Evolutionary conservation across 2,113 vertebrate genomes (phyloP).

Genomic region (Grammomys dolichurus): DNA sequence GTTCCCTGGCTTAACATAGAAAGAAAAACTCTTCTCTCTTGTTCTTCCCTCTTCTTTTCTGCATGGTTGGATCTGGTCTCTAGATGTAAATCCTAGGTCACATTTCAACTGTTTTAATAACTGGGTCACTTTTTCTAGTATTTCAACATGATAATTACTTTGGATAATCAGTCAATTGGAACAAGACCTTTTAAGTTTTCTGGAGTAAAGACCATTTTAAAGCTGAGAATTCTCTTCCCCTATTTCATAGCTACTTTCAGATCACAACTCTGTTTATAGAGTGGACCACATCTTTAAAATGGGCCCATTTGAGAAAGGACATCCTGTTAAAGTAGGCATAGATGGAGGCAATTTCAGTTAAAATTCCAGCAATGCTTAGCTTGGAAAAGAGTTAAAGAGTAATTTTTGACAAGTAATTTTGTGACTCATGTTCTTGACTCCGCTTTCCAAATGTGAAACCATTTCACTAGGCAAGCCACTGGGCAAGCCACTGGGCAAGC

Average conservation of each 20-base stretch:
- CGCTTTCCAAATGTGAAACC: conserved; percentile 35
- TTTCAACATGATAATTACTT: neutral
- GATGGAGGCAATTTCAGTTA: neutral
- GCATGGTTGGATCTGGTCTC: neutral
- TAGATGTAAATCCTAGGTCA: neutral
- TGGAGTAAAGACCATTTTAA: conserved; percentile 28
- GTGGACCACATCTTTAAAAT: neutral
- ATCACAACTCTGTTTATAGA: neutral
- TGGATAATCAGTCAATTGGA: neutral
- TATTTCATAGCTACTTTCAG: neutral
- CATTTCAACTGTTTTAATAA: conserved; percentile 44
- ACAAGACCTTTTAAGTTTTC: neutral
- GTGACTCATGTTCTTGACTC: neutral
- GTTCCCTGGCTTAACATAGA: neutral
- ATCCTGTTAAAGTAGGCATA: neutral
- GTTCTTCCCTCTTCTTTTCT: neutral
- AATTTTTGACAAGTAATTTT: conserved; percentile 33
- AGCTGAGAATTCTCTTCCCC: neutral
- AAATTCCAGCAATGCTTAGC: neutral
- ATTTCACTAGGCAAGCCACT: neutral
- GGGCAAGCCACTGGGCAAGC: neutral
- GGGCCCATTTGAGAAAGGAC: neutral
- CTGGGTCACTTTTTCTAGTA: neutral
- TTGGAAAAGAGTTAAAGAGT: conserved; percentile 45
- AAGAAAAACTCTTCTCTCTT: neutral